These are phyloP conservation scores for Drosophila diplacantha DNA, from an alignment of 2,888 invertebrate genomes.

Conservation along the genomic window DNA sequence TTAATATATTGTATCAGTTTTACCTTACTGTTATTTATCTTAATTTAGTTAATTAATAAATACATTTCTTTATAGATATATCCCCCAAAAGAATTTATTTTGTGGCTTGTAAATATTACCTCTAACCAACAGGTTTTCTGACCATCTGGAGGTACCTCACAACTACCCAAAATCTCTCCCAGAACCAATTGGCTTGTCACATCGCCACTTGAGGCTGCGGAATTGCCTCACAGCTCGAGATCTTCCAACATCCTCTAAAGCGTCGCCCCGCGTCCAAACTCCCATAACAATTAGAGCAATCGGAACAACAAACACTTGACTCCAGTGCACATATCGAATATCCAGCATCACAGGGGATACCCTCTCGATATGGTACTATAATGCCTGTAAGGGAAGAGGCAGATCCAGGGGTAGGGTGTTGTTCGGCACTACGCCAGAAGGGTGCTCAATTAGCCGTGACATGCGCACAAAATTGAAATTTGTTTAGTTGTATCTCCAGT, in stretches of 20 bases:
- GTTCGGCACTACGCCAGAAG: constrained; percentile 72
- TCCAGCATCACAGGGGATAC: constrained; percentile 43
- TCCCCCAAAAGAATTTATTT: too few species aligned
- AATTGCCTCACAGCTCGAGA: constrained; percentile 2
- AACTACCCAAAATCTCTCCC: constrained; percentile 9
- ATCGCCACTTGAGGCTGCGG: constrained; percentile 24
- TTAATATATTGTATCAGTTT: background rate
- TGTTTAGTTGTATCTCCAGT: constrained; percentile 53
- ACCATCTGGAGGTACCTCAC: background rate
- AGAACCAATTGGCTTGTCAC: constrained; percentile 42
- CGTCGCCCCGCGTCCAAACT: constrained; percentile 53
- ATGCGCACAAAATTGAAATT: constrained; percentile 69
- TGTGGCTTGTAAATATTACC: background rate
- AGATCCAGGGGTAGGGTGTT: constrained; percentile 34
- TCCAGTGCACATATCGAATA: constrained; percentile 69
- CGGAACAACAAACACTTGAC: constrained; percentile 72
- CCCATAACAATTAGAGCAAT: constrained; percentile 74
- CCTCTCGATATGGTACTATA: background rate
- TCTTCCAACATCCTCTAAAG: constrained; percentile 11
- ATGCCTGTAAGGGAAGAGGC: constrained; percentile 20
- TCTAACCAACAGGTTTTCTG: constrained; percentile 12
- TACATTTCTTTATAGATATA: background rate
- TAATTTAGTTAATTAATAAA: background rate
- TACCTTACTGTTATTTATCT: too few species aligned
- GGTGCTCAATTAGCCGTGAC: constrained; percentile 78